Evolutionary conservation across 1,140 invertebrate species (phyloP), one percentile per base, ranked within the genome.

Genomic region (Glomeris maerens): DNA sequence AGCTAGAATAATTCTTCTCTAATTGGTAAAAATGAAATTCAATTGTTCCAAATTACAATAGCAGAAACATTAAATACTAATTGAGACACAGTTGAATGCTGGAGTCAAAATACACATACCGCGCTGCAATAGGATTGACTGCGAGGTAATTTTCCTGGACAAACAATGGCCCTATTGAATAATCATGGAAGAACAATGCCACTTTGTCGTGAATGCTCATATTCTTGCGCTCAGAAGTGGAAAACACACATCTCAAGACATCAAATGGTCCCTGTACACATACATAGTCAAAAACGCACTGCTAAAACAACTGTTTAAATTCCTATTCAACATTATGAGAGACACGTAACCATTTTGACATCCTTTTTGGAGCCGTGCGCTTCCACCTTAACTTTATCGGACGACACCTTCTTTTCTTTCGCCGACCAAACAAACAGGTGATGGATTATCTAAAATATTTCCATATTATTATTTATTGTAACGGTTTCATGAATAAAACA

Each of bases 91-190:
- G n/a, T n/a, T n/a, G n/a, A n/a, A n/a, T n/a, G n/a, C n/a, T n/a
- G n/a, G n/a, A n/a, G n/a, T n/a, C n/a, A n/a, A 3, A 42, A 52
- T 39, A 26, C 31, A 66, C 68, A 67, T 68, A 83, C 80, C 74
- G 77, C 27, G 78, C 74, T 47, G 72, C 76, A 44, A 75, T 67
- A 0, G 86, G 84, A 14, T 66, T 60, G 0, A 83, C 83, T 45
- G 73, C 74, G 0, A 88, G 70, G 72, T 98, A 99, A 71, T 98
- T 98, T 65, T 99, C 94, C 63, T 98, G 91, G 0, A 98, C 88
- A 71, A 99, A 98, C 20, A 99, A 71, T 5, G 93, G 87, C 2
- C 80, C 81, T 51, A 98, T 76, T 61, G 78, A 91, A 68, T 99
- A 99, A 71, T 99, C 96, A 56, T 90, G 80, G 69, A 98, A 99